Percentiles rank a stretch among this genome's conserved stretches.
These are phyloP conservation scores for Nysson spinosus DNA, from an alignment of 2,888 invertebrate species.

Conservation along the genomic window DNA sequence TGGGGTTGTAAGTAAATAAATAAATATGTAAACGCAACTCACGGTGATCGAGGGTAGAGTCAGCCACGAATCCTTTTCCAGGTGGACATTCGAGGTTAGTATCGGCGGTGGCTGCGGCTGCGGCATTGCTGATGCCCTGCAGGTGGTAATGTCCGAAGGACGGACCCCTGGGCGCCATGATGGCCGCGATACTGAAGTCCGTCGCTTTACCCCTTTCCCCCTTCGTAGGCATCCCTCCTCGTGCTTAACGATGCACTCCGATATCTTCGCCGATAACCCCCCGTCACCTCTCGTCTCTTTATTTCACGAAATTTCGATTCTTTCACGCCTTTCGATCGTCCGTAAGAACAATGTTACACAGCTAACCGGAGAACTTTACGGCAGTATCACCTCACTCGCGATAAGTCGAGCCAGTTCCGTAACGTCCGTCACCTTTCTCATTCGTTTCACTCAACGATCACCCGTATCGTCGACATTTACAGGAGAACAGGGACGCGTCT, in stretches of 20 bases:
- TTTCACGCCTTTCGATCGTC: no score
- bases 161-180: slow-evolving; percentile 81
- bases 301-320: no score
- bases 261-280: slow-evolving; percentile 14
- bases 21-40: no score
- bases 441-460: no score
- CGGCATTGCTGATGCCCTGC: slow-evolving; percentile 74
- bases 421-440: slow-evolving; percentile 2
- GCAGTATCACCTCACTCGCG: no score
- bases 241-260: slow-evolving; percentile 63
- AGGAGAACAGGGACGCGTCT: no score
- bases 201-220: slow-evolving; percentile 79
- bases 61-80: slow-evolving; percentile 70
- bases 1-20: not conserved
- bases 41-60: slow-evolving; percentile 70
- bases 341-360: no score
- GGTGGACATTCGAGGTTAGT: slow-evolving; percentile 65
- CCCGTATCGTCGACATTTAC: no score
- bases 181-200: slow-evolving; percentile 85
- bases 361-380: no score
- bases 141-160: slow-evolving; percentile 76
- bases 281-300: no score
- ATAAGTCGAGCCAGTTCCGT: no score
- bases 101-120: slow-evolving; percentile 64
- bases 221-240: slow-evolving; percentile 78